A percentile compares a stretch with the other conserved stretches of the same genome.
phyloP scores from a whole-genome alignment of 1,140 invertebrate species.

The Diabrotica undecimpunctata region DNA sequence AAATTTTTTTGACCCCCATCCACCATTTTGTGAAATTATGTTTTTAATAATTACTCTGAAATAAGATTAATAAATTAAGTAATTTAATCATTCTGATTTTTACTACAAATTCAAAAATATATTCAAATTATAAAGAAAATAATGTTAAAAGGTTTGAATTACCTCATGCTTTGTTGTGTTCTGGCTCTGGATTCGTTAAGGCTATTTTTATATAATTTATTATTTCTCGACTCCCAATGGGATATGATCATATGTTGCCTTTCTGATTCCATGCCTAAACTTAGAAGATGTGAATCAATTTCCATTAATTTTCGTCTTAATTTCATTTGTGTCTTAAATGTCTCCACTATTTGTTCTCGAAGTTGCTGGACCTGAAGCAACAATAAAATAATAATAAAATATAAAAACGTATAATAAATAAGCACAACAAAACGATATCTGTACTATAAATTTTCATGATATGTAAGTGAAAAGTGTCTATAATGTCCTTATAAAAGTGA shows the following conservation, averaged over 20 bases:
- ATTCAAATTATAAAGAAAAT: background rate
- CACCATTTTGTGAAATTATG: too few relatives aligned
- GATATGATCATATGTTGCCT: conserved; percentile 81
- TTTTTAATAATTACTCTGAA: too few relatives aligned
- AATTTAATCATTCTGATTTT: too few relatives aligned
- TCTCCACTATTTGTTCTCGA: conserved; percentile 77
- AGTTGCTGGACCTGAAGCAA: conserved; percentile 61
- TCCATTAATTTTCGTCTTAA: conserved; percentile 79
- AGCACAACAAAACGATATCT: too few relatives aligned
- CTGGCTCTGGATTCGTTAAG: conserved; percentile 53
- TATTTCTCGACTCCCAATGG: conserved; percentile 79
- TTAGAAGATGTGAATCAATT: conserved; percentile 77
- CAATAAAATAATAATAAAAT: too few relatives aligned
- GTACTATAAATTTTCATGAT: too few relatives aligned
- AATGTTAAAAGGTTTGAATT: background rate
- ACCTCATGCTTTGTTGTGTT: conserved; percentile 59
- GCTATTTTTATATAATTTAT: conserved; percentile 65
- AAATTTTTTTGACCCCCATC: too few relatives aligned
- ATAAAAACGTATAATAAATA: too few relatives aligned
- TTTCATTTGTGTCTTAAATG: conserved; percentile 89
- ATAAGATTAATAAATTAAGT: too few relatives aligned
- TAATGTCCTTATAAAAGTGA: too few relatives aligned
- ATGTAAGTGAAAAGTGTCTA: too few relatives aligned
- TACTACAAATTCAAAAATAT: background rate
- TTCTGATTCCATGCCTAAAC: conserved; percentile 79